Percentiles rank a stretch among this genome's conserved stretches.
phyloP scores from a whole-genome alignment of 2,797 vertebrate species.

The Anas bahamensis region DNA sequence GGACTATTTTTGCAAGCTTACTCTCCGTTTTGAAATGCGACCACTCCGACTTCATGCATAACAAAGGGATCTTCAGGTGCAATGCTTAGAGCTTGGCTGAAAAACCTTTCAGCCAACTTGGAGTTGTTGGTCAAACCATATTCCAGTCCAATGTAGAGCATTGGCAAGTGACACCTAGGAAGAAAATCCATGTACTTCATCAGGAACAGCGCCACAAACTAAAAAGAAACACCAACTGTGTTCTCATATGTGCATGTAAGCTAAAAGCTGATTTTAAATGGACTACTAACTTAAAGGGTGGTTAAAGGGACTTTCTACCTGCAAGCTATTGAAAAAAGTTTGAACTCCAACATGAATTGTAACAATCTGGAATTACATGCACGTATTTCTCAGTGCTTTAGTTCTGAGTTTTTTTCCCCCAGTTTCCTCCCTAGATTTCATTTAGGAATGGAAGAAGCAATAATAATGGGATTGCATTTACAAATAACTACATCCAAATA shows the following conservation, averaged over 20 bases:
- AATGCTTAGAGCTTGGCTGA: constrained; percentile 96
- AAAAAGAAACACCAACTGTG: not conserved
- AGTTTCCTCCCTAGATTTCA: not conserved
- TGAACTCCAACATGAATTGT: not conserved
- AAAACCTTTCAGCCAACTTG: constrained; percentile 97
- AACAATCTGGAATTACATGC: not conserved
- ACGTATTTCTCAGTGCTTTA: not conserved
- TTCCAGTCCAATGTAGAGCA: constrained; percentile 98
- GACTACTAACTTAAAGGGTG: not conserved
- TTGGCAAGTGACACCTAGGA: constrained; percentile 94
- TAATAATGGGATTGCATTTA: not conserved
- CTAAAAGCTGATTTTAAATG: not conserved
- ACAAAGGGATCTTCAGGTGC: constrained; percentile 98
- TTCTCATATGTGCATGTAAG: not conserved
- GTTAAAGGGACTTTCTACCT: not conserved
- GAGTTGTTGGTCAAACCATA: constrained; percentile 99
- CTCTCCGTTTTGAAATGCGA: constrained; percentile 99
- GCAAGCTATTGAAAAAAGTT: not conserved
- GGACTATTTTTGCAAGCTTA: constrained; percentile 79
- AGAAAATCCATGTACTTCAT: not conserved
- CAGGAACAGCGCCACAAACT: not conserved
- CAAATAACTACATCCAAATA: not conserved
- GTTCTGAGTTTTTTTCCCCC: not conserved
- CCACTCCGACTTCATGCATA: constrained; percentile 98
- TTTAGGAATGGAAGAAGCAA: not conserved